phyloP scores from a whole-genome alignment of 1,140 invertebrate genomes.

The Orchestia grillus region DNA sequence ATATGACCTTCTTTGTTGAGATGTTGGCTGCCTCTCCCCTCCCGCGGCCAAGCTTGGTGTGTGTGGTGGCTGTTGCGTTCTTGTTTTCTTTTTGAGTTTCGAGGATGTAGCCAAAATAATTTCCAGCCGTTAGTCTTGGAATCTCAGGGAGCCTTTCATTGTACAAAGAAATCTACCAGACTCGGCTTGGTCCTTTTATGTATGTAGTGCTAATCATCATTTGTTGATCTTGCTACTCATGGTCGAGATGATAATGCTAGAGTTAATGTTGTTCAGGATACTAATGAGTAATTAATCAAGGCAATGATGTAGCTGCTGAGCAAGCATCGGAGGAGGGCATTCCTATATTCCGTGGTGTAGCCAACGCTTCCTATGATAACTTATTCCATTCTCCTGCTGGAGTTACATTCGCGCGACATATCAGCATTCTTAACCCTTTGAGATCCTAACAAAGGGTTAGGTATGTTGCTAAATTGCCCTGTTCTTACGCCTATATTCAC shows the following conservation, averaged over 20 bases:
- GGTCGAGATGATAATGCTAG: not conserved
- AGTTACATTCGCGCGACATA: too few species aligned
- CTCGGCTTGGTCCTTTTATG: slow-evolving; percentile 16
- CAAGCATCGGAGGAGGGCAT: not conserved
- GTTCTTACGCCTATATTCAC: too few species aligned
- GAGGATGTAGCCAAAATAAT: slow-evolving; percentile 27
- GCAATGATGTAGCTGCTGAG: not conserved
- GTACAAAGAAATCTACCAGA: slow-evolving; percentile 21
- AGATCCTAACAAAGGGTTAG: too few species aligned
- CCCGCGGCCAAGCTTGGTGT: not conserved
- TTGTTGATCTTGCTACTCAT: not conserved
- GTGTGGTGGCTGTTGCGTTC: slow-evolving; percentile 39
- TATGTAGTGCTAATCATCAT: not conserved
- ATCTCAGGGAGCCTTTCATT: slow-evolving; percentile 43
- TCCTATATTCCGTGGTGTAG: not conserved
- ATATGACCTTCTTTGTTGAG: not conserved
- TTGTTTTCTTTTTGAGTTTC: not conserved
- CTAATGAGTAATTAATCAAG: not conserved
- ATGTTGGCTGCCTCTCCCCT: not conserved
- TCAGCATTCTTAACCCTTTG: too few species aligned
- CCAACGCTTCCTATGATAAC: not conserved
- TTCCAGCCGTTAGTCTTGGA: slow-evolving; percentile 36
- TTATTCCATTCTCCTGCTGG: too few species aligned
- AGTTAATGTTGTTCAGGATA: not conserved
- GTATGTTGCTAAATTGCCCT: too few species aligned